These are phyloP conservation scores for Numenius arquata DNA, from an alignment of 2,113 vertebrate species.

Conservation along the genomic window DNA sequence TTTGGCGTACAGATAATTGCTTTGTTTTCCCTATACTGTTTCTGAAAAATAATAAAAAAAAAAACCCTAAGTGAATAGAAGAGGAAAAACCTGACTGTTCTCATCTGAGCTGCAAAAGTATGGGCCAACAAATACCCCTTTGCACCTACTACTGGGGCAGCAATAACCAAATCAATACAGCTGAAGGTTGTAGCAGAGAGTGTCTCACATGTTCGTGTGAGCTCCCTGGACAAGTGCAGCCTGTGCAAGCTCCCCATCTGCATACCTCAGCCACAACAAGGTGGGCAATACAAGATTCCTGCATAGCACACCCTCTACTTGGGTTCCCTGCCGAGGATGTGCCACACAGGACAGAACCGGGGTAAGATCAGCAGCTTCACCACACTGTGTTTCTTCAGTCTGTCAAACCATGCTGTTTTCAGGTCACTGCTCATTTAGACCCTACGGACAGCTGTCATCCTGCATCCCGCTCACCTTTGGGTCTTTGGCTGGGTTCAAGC, in stretches of 20 bases:
- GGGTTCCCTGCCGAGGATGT: background rate
- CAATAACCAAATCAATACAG: background rate
- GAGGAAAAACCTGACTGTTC: background rate
- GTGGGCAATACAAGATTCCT: background rate
- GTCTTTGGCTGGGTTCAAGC: background rate
- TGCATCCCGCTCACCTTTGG: background rate
- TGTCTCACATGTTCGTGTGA: background rate
- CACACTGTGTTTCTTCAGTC: background rate
- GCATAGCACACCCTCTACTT: background rate
- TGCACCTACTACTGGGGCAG: background rate
- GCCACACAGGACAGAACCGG: rapidly evolving
- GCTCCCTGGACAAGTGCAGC: background rate
- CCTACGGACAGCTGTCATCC: background rate
- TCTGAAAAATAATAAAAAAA: background rate
- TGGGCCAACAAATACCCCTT: background rate
- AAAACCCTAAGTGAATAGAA: rapidly evolving
- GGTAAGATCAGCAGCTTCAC: background rate
- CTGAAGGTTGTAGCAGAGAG: background rate
- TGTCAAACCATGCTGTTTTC: background rate
- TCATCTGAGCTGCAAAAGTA: background rate
- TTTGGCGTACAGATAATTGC: background rate
- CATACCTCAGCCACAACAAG: background rate
- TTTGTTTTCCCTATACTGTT: background rate
- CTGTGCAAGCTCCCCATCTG: background rate
- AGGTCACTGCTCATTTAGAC: background rate